Conservation (phyloP, 2,888 invertebrate genomes). For the Dione juno region DNA sequence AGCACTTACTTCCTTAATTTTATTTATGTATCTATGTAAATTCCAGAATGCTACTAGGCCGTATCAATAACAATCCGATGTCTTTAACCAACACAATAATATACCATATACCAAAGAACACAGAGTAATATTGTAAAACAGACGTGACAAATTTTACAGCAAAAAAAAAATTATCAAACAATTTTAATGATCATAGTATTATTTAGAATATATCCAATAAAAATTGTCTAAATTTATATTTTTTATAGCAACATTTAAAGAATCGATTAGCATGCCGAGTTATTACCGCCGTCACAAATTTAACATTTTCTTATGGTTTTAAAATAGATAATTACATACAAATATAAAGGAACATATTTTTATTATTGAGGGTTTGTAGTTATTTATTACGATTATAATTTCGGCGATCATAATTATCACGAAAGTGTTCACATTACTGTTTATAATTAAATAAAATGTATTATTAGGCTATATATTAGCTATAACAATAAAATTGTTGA, state of each 20-base stretch:
- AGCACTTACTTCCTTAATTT: neutral
- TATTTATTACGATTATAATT: no score
- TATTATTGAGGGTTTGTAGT: no score
- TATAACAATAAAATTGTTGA: conserved; percentile 26
- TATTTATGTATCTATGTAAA: conserved; percentile 1
- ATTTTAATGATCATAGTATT: neutral
- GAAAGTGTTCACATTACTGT: conserved; percentile 30
- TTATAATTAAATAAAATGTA: conserved; percentile 33
- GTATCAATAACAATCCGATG: conserved; percentile 7
- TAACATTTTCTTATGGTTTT: no score
- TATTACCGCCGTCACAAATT: no score
- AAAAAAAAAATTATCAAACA: neutral
- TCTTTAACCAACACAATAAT: conserved; percentile 4
- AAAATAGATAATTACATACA: no score
- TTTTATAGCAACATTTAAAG: neutral
- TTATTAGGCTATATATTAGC: conserved; percentile 44
- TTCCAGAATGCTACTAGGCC: conserved; percentile 14
- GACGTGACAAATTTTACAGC: conserved; percentile 10
- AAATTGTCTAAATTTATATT: neutral
- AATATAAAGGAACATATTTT: no score
- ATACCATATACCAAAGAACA: conserved; percentile 36
- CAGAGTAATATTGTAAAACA: conserved; percentile 30
- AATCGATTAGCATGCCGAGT: no score
- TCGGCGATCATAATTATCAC: conserved; percentile 4
- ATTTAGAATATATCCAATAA: neutral